Base-by-base conservation (phyloP, 2,113 vertebrate species). In the Pholis gunnellus region DNA sequence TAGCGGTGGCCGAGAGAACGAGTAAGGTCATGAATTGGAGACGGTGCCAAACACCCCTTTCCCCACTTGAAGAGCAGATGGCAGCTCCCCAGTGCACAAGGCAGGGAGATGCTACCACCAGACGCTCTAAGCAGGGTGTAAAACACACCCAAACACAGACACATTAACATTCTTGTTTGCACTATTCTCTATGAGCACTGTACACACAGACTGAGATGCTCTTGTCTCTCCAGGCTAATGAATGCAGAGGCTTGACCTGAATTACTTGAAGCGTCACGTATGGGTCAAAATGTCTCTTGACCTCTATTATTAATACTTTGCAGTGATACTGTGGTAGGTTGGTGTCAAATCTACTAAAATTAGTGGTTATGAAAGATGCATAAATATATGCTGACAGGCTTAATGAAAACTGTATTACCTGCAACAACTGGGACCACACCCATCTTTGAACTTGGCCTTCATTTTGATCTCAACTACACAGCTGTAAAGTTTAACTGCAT, bases 61-160 rank as follows among this genome's bases (percentile, higher is more conserved):
- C 64, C 81, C 84, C 89, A 59, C 48, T 85, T 67, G 81, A 86
- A 57, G 87, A 92, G 89, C 93, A 94, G 93, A 93, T 94, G 91
- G 92, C 75, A 82, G 77, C 90, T 86, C 89, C 89, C 86, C 87
- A 67, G 87, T 89, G 87, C 85, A 89, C 87, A 44, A 78, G 72
- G 85, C 78, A 78, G 83, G 86, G 80, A 82, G 87, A 78, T 83
- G 65, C 85, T 83, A 68, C 86, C 81, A 89, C 88, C 91, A 91
- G 87, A 94, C 84, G 87, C 90, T 89, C 85, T 48, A 46, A 75
- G 84, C 89, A 78, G 89, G 79, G 84, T 84, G 86, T 82, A 68
- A 63, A 85, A 77, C 64, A 83, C 88, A 89, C 84, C 87, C 64
- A 81, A 29, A 81, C 75, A 76, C 72, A 81, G 5, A 79, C 73